Conservation (phyloP, 1,140 invertebrate genomes). For the Aethina tumida region DNA sequence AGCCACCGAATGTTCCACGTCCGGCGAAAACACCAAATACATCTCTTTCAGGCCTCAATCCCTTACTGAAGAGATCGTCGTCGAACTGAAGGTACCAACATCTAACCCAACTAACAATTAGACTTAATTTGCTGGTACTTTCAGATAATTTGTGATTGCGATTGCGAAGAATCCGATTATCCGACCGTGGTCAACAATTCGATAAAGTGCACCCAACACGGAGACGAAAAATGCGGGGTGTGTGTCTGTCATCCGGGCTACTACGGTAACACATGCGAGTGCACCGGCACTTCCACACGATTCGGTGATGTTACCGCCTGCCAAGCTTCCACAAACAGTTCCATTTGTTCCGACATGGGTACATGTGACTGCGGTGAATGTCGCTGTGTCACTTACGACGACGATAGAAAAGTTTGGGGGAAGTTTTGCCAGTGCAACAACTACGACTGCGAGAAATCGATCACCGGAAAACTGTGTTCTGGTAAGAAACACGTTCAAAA, state of each 20-base stretch:
- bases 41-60: slow-evolving; percentile 91
- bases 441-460: slow-evolving; percentile 79
- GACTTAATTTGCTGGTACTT: no score
- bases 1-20: slow-evolving; percentile 58
- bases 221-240: slow-evolving; percentile 74
- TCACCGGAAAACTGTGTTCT: slow-evolving; percentile 10
- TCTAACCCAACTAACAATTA: no score
- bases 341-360: slow-evolving; percentile 58
- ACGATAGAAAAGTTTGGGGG: slow-evolving; percentile 51
- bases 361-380: slow-evolving; percentile 72
- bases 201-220: slow-evolving; percentile 49
- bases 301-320: slow-evolving; percentile 9
- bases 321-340: slow-evolving; percentile 5
- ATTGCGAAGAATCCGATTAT: slow-evolving; percentile 62
- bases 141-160: slow-evolving; percentile 70
- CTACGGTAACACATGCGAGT: slow-evolving; percentile 81
- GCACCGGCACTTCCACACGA: slow-evolving; percentile 31
- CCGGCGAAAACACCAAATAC: slow-evolving; percentile 61
- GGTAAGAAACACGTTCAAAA: no score
- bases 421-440: slow-evolving; percentile 89
- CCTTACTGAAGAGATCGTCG: slow-evolving; percentile 71
- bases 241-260: slow-evolving; percentile 69
- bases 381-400: slow-evolving; percentile 51
- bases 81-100: slow-evolving; percentile 79
- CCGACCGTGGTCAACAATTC: slow-evolving; percentile 44